A percentile compares a stretch with the other conserved stretches of the same genome.
Conservation (phyloP, 2,113 vertebrate species). For the Echinops telfairi region DNA sequence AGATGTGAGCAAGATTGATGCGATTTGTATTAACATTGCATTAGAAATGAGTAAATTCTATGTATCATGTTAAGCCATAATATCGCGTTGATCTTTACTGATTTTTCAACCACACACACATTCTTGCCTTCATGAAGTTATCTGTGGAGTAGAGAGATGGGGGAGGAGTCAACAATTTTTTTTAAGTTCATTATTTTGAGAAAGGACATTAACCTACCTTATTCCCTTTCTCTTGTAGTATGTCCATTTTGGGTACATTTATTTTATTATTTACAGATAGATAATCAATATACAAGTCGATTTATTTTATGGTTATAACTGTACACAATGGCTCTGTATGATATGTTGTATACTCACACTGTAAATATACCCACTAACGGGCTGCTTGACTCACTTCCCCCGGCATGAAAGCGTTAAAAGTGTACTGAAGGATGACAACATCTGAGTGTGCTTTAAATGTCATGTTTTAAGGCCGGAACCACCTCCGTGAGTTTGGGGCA, state of each 20-base stretch:
- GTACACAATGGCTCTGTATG: no score
- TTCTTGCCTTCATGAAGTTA: not conserved
- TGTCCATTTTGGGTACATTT: not conserved
- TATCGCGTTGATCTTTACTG: not conserved
- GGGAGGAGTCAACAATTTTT: not conserved
- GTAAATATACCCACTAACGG: no score
- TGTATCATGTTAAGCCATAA: not conserved
- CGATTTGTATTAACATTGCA: not conserved
- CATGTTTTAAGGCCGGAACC: no score
- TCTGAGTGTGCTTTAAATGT: no score
- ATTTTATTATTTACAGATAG: no score
- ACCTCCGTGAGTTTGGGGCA: no score
- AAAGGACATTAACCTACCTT: not conserved
- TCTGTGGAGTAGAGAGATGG: not conserved
- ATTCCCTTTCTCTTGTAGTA: not conserved
- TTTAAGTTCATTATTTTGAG: conserved; percentile 29
- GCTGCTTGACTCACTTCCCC: no score
- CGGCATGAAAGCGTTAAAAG: no score
- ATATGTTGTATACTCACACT: no score
- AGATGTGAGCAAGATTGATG: not conserved
- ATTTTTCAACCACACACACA: not conserved
- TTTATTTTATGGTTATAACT: no score
- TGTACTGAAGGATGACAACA: no score
- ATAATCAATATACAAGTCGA: no score
- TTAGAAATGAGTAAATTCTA: conserved; percentile 2